Evolutionary conservation across 2,113 vertebrate genomes (phyloP).

Genomic region (Formicarius rufipectus): DNA sequence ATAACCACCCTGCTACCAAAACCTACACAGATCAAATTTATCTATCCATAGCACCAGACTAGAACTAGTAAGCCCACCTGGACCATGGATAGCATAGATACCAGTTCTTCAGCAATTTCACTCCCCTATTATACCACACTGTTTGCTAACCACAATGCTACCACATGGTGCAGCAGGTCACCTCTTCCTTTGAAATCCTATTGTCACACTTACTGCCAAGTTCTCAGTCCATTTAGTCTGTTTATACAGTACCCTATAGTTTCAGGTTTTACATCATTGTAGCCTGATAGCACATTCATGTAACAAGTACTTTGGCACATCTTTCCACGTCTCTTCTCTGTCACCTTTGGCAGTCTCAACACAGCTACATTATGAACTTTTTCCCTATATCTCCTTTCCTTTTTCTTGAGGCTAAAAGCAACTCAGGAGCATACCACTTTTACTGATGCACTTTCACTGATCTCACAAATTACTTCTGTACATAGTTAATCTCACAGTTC

Average conservation of each 20-base stretch:
- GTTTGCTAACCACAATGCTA: neutral
- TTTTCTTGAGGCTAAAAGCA: neutral
- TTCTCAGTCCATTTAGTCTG: neutral
- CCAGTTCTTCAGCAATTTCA: neutral
- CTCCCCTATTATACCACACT: neutral
- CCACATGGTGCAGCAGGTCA: neutral
- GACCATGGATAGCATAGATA: fast-evolving
- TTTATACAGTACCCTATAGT: neutral
- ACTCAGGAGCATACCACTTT: neutral
- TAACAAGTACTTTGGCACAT: neutral
- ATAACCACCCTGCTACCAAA: neutral
- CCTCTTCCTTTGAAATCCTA: neutral
- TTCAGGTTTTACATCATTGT: neutral
- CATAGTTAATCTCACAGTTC: neutral
- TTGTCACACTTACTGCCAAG: neutral
- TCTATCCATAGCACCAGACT: neutral
- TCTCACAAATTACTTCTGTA: neutral
- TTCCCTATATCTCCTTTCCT: neutral
- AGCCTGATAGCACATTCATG: neutral
- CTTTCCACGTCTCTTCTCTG: neutral
- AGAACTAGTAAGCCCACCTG: neutral
- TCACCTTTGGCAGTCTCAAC: neutral
- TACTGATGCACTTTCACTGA: neutral
- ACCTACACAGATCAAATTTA: neutral
- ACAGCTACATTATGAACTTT: neutral